Percentiles rank a stretch among this genome's conserved stretches.
Conservation (phyloP, 2,888 invertebrate species). For the Latrodectus hesperus region DNA sequence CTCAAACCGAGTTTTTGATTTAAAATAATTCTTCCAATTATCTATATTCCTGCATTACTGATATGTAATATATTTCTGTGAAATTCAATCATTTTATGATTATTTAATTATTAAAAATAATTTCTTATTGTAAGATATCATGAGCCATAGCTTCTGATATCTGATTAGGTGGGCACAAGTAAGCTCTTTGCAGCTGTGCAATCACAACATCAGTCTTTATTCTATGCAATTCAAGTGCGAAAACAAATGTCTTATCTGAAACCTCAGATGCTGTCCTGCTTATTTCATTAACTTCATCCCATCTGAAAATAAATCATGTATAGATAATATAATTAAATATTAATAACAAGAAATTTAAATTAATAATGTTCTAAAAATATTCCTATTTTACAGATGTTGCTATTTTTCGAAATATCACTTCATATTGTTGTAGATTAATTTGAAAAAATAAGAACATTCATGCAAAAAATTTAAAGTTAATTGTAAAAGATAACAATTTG, state of each 20-base stretch:
- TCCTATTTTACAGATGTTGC: background rate
- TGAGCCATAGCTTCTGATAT: slow-evolving; percentile 49
- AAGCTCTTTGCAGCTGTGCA: slow-evolving; percentile 56
- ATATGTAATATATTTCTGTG: too few relatives aligned
- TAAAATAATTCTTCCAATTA: too few relatives aligned
- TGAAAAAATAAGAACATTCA: too few relatives aligned
- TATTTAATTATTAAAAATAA: background rate
- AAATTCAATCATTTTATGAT: too few relatives aligned
- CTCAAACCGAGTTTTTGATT: background rate
- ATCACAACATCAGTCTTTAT: slow-evolving; percentile 32
- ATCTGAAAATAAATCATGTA: slow-evolving; percentile 27
- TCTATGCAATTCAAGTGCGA: slow-evolving; percentile 56
- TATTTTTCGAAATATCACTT: background rate
- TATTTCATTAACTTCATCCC: slow-evolving; percentile 61
- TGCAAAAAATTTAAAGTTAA: too few relatives aligned
- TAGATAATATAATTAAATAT: background rate
- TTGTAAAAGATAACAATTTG: too few relatives aligned
- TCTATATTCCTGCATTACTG: too few relatives aligned
- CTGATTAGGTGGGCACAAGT: slow-evolving; percentile 60
- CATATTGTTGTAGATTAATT: too few relatives aligned
- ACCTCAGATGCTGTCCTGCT: slow-evolving; percentile 48
- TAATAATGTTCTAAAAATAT: background rate
- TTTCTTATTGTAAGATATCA: slow-evolving; percentile 72
- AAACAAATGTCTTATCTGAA: slow-evolving; percentile 61
- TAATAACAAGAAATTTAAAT: too few relatives aligned